phyloP scores from a whole-genome alignment of 2,113 vertebrate genomes.

The Neolamprologus ventralis region DNA sequence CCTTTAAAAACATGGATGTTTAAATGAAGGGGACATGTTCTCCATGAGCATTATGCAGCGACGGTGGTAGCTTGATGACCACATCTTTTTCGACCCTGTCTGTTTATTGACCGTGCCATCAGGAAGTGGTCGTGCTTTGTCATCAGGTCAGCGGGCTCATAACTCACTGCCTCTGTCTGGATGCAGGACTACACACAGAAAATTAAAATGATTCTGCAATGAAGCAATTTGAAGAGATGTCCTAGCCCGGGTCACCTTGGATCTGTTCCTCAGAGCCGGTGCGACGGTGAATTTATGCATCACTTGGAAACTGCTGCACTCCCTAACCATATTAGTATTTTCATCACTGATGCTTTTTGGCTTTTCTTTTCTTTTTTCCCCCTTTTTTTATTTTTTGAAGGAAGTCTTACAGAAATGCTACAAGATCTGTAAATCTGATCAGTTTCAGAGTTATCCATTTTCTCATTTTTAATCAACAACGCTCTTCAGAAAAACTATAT shows the following conservation, averaged over 20 bases:
- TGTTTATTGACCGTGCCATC: conserved; percentile 58
- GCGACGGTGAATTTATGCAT: conserved; percentile 35
- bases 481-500: not conserved
- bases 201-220: conserved; percentile 67
- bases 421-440: not conserved
- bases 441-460: not conserved
- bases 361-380: not conserved
- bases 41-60: not conserved
- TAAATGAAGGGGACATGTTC: not conserved
- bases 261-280: conserved; percentile 10
- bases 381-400: not conserved
- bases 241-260: conserved; percentile 59
- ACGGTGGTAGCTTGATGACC: not conserved
- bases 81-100: conserved; percentile 46
- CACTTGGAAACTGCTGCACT: conserved; percentile 16
- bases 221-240: conserved; percentile 55
- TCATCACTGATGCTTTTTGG: not conserved
- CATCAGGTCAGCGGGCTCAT: conserved; percentile 63
- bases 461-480: not conserved
- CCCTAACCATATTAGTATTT: conserved; percentile 21
- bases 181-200: conserved; percentile 35
- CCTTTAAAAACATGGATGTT: not conserved
- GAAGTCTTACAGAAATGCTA: not conserved
- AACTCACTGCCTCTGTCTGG: conserved; percentile 44
- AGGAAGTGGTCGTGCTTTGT: conserved; percentile 63